Evolutionary conservation across 2,113 vertebrate genomes (phyloP), one percentile per base, ranked within the genome.

Genomic region (Gnathonemus longibarbis): DNA sequence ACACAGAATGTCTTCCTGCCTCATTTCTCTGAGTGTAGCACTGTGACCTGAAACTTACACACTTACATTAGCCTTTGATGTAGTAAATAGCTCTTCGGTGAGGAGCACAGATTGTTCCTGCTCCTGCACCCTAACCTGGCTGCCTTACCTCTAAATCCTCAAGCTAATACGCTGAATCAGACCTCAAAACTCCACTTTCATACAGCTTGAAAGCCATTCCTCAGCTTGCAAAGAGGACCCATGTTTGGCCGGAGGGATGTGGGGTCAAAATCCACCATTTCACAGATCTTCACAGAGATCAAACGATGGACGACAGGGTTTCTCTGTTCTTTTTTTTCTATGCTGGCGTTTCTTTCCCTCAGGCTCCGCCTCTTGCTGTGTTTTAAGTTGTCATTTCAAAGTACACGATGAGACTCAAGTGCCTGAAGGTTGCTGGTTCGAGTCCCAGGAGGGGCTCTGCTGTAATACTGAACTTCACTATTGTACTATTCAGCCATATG

Each of bases 371-470:
- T 87, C 50, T 31, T 87, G 74, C 74, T 80, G 35, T 49, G 84
- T 7, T 87, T 52, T 87, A 35, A 35, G 48, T 87, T 87, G 31
- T 52, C 85, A 53, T 87, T 56, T 56, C 50, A 87, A 56, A 87
- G 85, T n/a, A 56, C 11, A 56, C 2, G 6, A 39, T 39, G 46
- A 48, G 48, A 53, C 50, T 53, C 48, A 35, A 31, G 46, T 19
- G 85, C 31, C 45, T 84, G 83, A 84, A 84, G 83, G 21, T 84
- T 48, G 83, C 24, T n/a, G 45, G 83, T 48, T 84, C 21, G 9
- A 45, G 39, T 84, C 83, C 83, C 39, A 84, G 42, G 42, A 46
- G 45, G 45, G 83, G 39, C 21, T 48, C 42, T 48, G 21, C 39
- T 48, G 21, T 48, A 1, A 48, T 48, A 9, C 39, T 77, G 1